These are phyloP conservation scores for Nemotelus nigrinus DNA, from an alignment of 2,888 invertebrate genomes.

Conservation along the genomic window DNA sequence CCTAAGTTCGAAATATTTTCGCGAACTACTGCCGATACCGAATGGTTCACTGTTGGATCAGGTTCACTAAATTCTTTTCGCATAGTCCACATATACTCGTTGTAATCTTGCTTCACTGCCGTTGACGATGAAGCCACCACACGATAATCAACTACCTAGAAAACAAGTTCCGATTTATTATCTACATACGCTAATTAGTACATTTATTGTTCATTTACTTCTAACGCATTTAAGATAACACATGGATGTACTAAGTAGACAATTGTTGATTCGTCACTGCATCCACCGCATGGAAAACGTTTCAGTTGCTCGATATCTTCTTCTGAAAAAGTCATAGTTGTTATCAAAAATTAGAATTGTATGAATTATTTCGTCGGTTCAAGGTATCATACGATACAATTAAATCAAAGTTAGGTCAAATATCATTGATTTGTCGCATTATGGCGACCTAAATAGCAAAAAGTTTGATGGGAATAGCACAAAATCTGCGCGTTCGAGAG, in stretches of 20 bases:
- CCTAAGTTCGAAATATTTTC: slow-evolving; percentile 72
- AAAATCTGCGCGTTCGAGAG: too few relatives aligned
- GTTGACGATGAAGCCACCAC: slow-evolving; percentile 88
- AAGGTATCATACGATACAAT: too few relatives aligned
- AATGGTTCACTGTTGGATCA: slow-evolving; percentile 68
- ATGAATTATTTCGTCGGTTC: neutral
- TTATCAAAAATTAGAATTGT: slow-evolving; percentile 40
- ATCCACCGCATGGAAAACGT: slow-evolving; percentile 84
- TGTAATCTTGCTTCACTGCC: slow-evolving; percentile 86
- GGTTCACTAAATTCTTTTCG: slow-evolving; percentile 87
- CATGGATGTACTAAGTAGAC: slow-evolving; percentile 89
- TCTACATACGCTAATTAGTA: slow-evolving; percentile 1
- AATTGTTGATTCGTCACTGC: slow-evolving; percentile 85
- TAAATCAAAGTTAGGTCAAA: too few relatives aligned
- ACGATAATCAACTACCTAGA: slow-evolving; percentile 83
- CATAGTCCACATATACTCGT: slow-evolving; percentile 95
- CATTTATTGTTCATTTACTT: slow-evolving; percentile 66
- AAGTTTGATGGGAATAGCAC: too few relatives aligned
- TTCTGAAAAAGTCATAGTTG: slow-evolving; percentile 66
- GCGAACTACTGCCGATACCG: slow-evolving; percentile 68
- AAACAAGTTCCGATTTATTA: slow-evolving; percentile 47
- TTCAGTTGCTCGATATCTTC: slow-evolving; percentile 84
- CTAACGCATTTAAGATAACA: slow-evolving; percentile 85
- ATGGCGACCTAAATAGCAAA: too few relatives aligned
- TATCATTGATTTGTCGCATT: too few relatives aligned